A percentile compares a stretch with the other conserved stretches of the same genome.
phyloP scores from a whole-genome alignment of 1,140 invertebrate genomes.

The Drosophila lacertosa region DNA sequence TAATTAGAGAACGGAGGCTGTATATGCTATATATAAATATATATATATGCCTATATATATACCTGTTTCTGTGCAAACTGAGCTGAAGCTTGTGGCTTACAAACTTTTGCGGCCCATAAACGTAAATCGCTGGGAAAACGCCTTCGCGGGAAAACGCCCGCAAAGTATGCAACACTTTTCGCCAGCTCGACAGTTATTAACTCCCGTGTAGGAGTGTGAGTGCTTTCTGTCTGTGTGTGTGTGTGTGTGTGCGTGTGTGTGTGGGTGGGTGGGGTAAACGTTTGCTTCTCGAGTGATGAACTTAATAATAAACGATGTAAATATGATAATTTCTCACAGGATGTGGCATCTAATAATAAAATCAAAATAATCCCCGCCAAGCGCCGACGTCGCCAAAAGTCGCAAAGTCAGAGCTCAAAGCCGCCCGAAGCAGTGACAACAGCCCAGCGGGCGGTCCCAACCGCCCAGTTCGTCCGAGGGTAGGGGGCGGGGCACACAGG shows the following conservation, averaged over 20 bases:
- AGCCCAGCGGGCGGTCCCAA: constrained; percentile 63
- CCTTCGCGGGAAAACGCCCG: constrained; percentile 37
- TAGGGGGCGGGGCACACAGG: constrained; percentile 37
- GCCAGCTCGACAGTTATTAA: constrained; percentile 55
- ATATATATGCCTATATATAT: no score
- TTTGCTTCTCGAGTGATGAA: constrained; percentile 74
- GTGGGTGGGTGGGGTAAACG: neutral
- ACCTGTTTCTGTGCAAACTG: constrained; percentile 3
- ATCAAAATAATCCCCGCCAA: constrained; percentile 80
- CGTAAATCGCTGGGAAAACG: constrained; percentile 60
- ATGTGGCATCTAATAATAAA: constrained; percentile 84
- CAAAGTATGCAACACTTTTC: constrained; percentile 74
- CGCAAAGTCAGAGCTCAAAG: constrained; percentile 4
- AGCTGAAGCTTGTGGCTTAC: constrained; percentile 1
- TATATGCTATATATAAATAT: neutral
- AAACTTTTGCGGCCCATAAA: constrained; percentile 59
- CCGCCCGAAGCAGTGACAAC: constrained; percentile 53
- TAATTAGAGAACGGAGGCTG: neutral
- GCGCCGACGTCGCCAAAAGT: constrained; percentile 32
- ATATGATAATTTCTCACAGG: constrained; percentile 84
- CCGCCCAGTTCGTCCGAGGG: constrained; percentile 3
- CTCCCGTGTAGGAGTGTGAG: neutral
- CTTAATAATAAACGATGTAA: constrained; percentile 84
- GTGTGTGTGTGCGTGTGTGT: neutral
- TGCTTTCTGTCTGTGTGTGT: neutral